Base-by-base conservation (phyloP, 2,113 vertebrate species). In the Microtus ochrogaster region DNA sequence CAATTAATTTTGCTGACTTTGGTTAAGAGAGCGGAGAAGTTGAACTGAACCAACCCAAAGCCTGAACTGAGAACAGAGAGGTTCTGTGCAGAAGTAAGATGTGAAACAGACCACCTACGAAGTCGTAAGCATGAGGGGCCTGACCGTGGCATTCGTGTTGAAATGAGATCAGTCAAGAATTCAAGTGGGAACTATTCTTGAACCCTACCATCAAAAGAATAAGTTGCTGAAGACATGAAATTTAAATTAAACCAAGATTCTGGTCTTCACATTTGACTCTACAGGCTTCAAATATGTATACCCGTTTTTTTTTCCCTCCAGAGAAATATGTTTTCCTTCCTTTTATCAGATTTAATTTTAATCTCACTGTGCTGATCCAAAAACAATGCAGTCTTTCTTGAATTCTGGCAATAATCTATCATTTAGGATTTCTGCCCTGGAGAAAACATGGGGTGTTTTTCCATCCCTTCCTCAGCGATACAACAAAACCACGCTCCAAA, bases 281-380 rank as follows among this genome's bases (percentile, higher is more conserved):
- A 63, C 0, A 86, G 65, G 52, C 41, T 88, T 76, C 63, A 52
- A n/a, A 44, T 36, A 7, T 61, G 39, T 61, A 55, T 9, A 52
- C 5, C 41, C 7, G 8, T 8, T n/a, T 17, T 22, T 61, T 82
- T 82, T 17, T 26, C 44, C 41, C 65, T 12, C 61, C 4, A 24
- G 47, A 26, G 79, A 95, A 93, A 86, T 81, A 33, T 44, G 74
- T 84, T 82, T 91, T 36, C 49, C 47, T 70, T 74, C 47, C n/a
- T 72, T 92, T 94, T 77, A 83, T 72, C 33, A 68, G 86, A 87
- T 92, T 94, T 89, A n/a, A 77, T 92, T 95, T 81, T 89, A 88
- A 86, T 90, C 41, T 92, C 24, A 33, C 33, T n/a, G 58, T 76
- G n/a, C 41, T 70, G n/a, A 95, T 39, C 41, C 55, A 83, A 90